Evolutionary conservation across 1,140 invertebrate species (phyloP), one percentile per base, ranked within the genome.

Genomic region (Achatina immaculata): DNA sequence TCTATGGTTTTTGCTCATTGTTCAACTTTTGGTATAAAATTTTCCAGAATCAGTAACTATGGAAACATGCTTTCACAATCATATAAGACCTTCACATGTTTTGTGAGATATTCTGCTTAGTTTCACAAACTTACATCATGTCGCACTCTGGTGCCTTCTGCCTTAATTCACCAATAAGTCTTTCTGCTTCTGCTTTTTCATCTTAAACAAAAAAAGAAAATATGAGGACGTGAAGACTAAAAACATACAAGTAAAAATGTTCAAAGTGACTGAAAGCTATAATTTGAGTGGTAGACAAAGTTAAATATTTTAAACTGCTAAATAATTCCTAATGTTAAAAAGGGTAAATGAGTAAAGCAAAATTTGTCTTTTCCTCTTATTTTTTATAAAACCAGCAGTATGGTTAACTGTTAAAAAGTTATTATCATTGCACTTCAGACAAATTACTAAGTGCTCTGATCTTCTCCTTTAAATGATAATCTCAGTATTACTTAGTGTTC

Each of bases 151-250:
- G 38, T 6, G 28, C 16, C 9, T 69, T 69, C 19, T 34, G n/a
- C 24, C 36, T 69, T 40, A 34, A n/a, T 14, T 34, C 68, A 34
- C 36, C 36, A 9, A 69, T 11, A 36, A 4, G 7, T 69, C 36
- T 69, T 14, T 40, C 68, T 21, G 36, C 16, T 69, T 69, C 68
- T 36, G 38, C 38, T 36, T 69, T 69, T 40, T 69, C 31, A 69
- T 34, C 68, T 69, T 34, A 14, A 69, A 34, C 16, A 40, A 34
- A 69, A 40, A 65, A 65, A 65, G n/a, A 11, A 65, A 14, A 14
- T 48, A 48, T 11, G 7, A 48, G 45, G 19, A 48, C 45, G 19
- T 48, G 19, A 48, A 7, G 7, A 11, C 19, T 48, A 11, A 19
- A 7, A 48, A 11, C 19, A 48, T 11, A 48, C 45, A 48, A 48